Evolutionary conservation across 1,140 invertebrate genomes (phyloP), one percentile per base, ranked within the genome.

Genomic region (Arion vulgaris): DNA sequence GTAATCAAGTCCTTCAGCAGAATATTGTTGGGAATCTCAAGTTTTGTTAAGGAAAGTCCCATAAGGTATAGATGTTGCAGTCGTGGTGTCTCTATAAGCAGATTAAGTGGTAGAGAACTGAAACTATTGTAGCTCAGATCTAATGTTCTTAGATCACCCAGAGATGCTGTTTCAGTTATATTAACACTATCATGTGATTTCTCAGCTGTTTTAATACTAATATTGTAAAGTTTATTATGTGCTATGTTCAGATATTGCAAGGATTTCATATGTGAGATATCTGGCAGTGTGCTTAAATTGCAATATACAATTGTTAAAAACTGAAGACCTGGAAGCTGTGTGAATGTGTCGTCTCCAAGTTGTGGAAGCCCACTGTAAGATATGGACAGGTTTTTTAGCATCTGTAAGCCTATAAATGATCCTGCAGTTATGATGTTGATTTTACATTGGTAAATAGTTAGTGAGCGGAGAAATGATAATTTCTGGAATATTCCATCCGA

Each of bases 51-150:
- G 7, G 7, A 23, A 28, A 36, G 51, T 11, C 51, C 51, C 76
- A 1, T 57, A 1, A 78, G 39, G 36, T 39, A 45, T 1, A 78
- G 11, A 0, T 66, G 0, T 68, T 78, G 32, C 2, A 78, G 15
- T 4, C 39, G 15, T 4, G 76, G 57, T 23, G 51, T 39, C 19
- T 1, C 17, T 34, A 23, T 36, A 39, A 78, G 1, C 32, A 78
- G 17, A 19, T 15, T 32, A 15, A 57, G 28, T 1, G 76, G 76
- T 11, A 39, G 4, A 23, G 51, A 19, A 5, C 19, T 78, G 2
- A 78, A 1, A 1, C 66, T 57, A 38, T 78, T 78, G 36, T 66
- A 78, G 32, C 76, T 78, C 2, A 78, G 34, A 26, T 78, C 76
- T 26, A 78, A 2, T 49, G 23, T 39, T 23, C 1, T 39, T 26